phyloP scores from a whole-genome alignment of 2,113 vertebrate species.

The Ciconia boyciana region DNA sequence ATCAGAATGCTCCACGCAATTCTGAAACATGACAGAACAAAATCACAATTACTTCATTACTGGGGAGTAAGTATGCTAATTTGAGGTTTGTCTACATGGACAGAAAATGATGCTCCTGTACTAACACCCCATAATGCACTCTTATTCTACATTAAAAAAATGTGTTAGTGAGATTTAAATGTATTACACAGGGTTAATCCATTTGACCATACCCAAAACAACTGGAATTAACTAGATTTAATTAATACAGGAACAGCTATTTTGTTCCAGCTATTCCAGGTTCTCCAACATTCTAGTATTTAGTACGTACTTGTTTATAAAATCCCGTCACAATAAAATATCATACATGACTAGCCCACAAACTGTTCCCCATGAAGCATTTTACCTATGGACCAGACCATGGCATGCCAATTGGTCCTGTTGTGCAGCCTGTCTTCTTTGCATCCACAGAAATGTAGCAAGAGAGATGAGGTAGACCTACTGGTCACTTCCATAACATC shows the following conservation, averaged over 20 bases:
- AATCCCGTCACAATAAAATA: not conserved
- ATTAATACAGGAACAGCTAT: not conserved
- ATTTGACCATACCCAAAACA: not conserved
- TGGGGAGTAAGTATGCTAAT: not conserved
- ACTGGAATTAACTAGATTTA: not conserved
- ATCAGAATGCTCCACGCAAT: not conserved
- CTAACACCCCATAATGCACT: not conserved
- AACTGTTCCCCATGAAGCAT: not conserved
- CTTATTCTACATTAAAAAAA: not conserved
- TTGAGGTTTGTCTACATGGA: not conserved
- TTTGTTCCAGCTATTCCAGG: not conserved
- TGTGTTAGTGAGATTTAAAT: not conserved
- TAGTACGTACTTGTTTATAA: not conserved
- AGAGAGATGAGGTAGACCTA: not conserved
- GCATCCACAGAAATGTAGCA: not conserved
- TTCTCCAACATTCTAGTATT: not conserved
- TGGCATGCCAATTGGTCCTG: fast-evolving
- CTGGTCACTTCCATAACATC: not conserved
- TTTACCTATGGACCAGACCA: not conserved
- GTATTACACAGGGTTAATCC: not conserved
- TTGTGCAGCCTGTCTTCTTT: not conserved
- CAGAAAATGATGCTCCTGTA: not conserved
- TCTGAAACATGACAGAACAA: not conserved
- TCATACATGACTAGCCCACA: not conserved
- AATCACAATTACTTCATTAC: not conserved